Evolutionary conservation across 2,797 vertebrate species (phyloP).

Genomic region (Pseudotriccus pelzelni): DNA sequence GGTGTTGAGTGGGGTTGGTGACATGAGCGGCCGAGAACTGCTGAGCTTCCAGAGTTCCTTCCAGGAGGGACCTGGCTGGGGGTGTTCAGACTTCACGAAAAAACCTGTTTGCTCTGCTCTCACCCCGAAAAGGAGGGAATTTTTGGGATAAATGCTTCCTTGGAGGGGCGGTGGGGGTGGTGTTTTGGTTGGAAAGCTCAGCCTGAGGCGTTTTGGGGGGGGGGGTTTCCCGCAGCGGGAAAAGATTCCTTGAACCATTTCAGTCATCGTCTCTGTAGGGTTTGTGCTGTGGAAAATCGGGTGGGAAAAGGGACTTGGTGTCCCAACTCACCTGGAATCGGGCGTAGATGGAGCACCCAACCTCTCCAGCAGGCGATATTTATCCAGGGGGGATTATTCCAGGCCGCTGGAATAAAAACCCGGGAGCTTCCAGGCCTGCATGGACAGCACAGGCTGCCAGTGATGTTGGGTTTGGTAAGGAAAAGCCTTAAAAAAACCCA

Average conservation of each 20-base stretch:
- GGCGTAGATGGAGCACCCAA: not conserved
- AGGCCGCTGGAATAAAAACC: not conserved
- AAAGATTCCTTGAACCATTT: fast-evolving
- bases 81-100: not conserved
- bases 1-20: not conserved
- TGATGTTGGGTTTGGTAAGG: fast-evolving
- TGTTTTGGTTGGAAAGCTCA: fast-evolving
- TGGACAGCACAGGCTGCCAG: not conserved
- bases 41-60: not conserved
- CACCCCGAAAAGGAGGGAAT: not conserved
- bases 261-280: fast-evolving
- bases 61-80: not conserved
- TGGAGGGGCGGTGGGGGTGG: fast-evolving
- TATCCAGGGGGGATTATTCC: not conserved
- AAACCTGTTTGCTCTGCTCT: not conserved
- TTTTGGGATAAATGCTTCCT: not conserved
- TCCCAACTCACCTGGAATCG: not conserved
- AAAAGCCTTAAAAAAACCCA: not conserved
- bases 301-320: not conserved
- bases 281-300: not conserved
- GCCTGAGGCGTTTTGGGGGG: too few species aligned
- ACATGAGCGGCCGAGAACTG: not conserved
- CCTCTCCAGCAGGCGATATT: not conserved
- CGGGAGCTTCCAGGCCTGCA: not conserved
- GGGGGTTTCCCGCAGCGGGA: not conserved